Evolutionary conservation across 2,797 vertebrate genomes (phyloP), one percentile per base, ranked within the genome.

Genomic region (Gymnothorax reevesii): DNA sequence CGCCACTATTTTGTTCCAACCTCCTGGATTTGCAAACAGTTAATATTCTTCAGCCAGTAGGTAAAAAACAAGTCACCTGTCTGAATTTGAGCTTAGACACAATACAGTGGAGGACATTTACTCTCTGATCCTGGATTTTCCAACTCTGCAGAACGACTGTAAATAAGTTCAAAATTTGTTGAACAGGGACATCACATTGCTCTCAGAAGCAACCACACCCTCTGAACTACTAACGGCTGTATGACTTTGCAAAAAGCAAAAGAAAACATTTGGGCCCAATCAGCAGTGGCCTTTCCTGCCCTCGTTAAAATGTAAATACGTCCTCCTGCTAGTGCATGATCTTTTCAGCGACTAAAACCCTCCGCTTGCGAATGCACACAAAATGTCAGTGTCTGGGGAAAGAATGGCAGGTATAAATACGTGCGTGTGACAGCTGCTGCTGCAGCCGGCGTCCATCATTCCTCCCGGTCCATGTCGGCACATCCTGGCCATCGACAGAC

Each of bases 401-500:
- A 25, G 42, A 79, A 8, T 79, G 75, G 49, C 75, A 54, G 42
- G 75, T 79, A 79, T 79, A 79, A 79, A 83, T 64, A 83, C 8
- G 17, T 12, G 25, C 12, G 42, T 6, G 62, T 62, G 42, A 57
- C 52, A 69, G 64, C 54, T 71, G 84, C 62, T 60, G 59, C 62
- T 55, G 83, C 22, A 60, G 69, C 90, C 89, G 94, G 93, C 90
- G 91, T 91, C 94, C 92, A 93, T 95, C 94, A 95, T 92, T 94
- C 94, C 92, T 89, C 55, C 22, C 90, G 91, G 89, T 91, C 92
- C 90, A 86, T 88, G 92, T 92, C 94, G 92, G 94, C 94, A 93
- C 92, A 91, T 91, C 79, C 27, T 90, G 88, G 91, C 91, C 93
- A 94, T 95, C 88, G 94, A 95, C 94, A 93, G 92, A 90, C 93